Conservation (phyloP, 1,140 invertebrate genomes). For the Drosophila quadrilineata region DNA sequence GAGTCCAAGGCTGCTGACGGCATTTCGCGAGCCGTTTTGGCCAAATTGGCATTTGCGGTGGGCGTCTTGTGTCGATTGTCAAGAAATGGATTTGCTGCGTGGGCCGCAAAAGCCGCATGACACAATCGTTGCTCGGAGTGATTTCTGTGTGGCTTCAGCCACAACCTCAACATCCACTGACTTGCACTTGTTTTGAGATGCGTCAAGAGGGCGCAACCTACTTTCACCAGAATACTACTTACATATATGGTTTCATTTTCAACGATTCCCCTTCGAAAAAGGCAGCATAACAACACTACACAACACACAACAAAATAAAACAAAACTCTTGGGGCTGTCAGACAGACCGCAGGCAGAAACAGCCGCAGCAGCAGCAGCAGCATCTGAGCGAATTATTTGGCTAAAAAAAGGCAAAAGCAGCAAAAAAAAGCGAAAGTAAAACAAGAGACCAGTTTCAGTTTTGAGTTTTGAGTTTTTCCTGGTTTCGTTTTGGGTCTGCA, state of each 20-base stretch:
- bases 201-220: conserved; percentile 56
- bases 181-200: conserved; percentile 70
- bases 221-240: conserved; percentile 79
- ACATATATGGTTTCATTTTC: conserved; percentile 71
- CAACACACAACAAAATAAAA: background rate
- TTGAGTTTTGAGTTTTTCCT: conserved; percentile 33
- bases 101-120: conserved; percentile 52
- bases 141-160: no score
- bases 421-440: conserved; percentile 74
- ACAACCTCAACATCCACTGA: no score
- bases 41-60: conserved; percentile 37
- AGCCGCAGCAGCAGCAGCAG: conserved; percentile 32
- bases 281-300: background rate
- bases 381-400: conserved; percentile 30
- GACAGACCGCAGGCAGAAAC: conserved; percentile 18
- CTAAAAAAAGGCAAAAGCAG: conserved; percentile 45
- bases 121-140: conserved; percentile 49
- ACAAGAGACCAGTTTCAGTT: conserved; percentile 64
- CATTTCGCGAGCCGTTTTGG: conserved; percentile 32
- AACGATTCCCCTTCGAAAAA: conserved; percentile 61
- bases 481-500: conserved; percentile 51
- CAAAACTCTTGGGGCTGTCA: conserved; percentile 23
- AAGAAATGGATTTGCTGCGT: conserved; percentile 34
- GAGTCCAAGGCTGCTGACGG: conserved; percentile 35
- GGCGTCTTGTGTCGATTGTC: conserved; percentile 36